Conservation (phyloP, 2,888 invertebrate genomes). For the Adineta ricciae region DNA sequence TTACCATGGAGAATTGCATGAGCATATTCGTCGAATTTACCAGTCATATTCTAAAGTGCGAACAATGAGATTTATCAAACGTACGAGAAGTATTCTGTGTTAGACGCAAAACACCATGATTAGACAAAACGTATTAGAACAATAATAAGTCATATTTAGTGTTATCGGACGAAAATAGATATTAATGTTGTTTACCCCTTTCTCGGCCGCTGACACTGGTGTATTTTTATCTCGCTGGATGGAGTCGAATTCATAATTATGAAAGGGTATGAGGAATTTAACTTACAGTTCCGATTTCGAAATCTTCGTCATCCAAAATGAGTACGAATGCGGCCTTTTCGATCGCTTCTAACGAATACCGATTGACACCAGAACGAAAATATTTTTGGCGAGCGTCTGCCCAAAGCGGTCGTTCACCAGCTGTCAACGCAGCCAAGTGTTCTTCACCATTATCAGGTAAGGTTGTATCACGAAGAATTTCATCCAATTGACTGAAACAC, state of each 20-base stretch:
- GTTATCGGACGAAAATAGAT: neutral
- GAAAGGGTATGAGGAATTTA: neutral
- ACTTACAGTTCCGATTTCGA: conserved; percentile 66
- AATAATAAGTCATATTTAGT: no score
- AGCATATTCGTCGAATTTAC: conserved; percentile 71
- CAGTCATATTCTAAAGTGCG: conserved; percentile 44
- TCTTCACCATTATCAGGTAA: conserved; percentile 71
- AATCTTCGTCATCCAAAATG: conserved; percentile 76
- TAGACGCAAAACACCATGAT: neutral
- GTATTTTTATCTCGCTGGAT: neutral
- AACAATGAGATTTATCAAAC: conserved; percentile 38
- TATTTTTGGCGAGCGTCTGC: conserved; percentile 60
- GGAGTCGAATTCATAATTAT: no score
- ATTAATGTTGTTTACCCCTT: neutral
- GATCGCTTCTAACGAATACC: conserved; percentile 73
- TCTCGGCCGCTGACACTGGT: neutral
- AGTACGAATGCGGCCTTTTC: conserved; percentile 88
- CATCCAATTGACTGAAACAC: conserved; percentile 67
- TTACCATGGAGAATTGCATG: conserved; percentile 79
- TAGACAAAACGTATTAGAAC: neutral
- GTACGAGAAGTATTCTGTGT: neutral
- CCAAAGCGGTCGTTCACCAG: conserved; percentile 71
- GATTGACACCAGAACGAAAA: conserved; percentile 78
- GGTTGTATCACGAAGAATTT: conserved; percentile 67
- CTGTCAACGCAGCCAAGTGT: conserved; percentile 78